Evolutionary conservation across 2,113 vertebrate genomes (phyloP), one percentile per base, ranked within the genome.

Genomic region (Chroicocephalus ridibundus): DNA sequence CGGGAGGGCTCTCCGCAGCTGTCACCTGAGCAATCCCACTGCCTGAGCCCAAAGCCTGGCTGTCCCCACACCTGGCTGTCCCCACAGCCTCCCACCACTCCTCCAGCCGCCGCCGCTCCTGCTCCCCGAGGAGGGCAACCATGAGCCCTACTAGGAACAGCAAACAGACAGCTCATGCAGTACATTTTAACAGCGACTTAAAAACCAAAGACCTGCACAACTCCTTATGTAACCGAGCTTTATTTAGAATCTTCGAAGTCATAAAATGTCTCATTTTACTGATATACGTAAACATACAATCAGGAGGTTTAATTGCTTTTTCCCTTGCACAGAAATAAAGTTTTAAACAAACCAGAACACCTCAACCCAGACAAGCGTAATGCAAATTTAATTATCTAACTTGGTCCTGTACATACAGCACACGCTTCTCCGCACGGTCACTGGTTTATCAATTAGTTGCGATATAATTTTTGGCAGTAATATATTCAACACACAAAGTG

Each of bases 201-300:
- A 70, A 91, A 12, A 13, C 19, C 26, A 46, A 17, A 49, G 15
- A 64, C 64, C 64, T 4, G 40, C 74, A 83, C 84, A 51, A 18
- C 61, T 92, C 20, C 69, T 93, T 94, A 93, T 0, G 88, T 64
- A 97, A 97, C 78, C 1, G 70, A 82, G 93, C 95, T 97, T 98
- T 97, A 98, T 96, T 98, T 93, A 95, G 97, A 96, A 94, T 93
- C 93, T 96, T 57, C 94, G 83, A 97, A 96, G 72, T 96, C 96
- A 97, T 93, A 97, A 98, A 97, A 96, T 3, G 54, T 91, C 81
- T 96, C 86, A 32, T 95, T 96, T 88, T 62, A 80, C 92, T 27
- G 44, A 94, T 52, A 86, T 32, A 93, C 40, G n/a, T 82, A 97
- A 96, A 97, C 94, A 91, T 76, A 96, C 61, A 90, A 82, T 76